Evolutionary conservation across 2,888 invertebrate genomes (phyloP).

Genomic region (Cosmia trapezina): DNA sequence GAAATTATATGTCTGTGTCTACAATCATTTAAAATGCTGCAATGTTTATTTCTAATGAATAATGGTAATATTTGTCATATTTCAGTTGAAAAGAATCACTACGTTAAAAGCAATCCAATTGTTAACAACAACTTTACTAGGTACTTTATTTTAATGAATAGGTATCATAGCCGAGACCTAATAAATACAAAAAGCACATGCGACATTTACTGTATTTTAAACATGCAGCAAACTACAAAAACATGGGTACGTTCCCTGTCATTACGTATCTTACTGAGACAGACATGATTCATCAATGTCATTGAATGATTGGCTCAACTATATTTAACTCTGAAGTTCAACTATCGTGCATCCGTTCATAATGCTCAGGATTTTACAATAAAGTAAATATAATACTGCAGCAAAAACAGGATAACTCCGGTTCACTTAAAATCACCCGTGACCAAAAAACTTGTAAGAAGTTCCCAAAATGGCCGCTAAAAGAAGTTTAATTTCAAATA

Average conservation of each 20-base stretch:
- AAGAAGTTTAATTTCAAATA: constrained; percentile 34
- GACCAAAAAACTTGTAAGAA: constrained; percentile 26
- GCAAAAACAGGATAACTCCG: constrained; percentile 13
- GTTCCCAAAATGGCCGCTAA: constrained; percentile 29
- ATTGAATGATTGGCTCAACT: constrained; percentile 49
- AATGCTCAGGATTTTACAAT: constrained; percentile 14
- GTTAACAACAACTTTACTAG: background rate
- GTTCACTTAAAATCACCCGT: constrained; percentile 1
- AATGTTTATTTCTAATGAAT: background rate
- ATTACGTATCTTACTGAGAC: constrained; percentile 48
- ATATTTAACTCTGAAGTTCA: constrained; percentile 38
- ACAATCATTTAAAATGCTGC: background rate
- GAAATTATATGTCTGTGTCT: constrained; percentile 1
- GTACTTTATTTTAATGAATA: constrained; percentile 3
- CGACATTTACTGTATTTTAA: constrained; percentile 26
- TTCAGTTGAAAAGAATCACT: background rate
- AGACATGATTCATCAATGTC: constrained; percentile 61
- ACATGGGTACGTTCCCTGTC: constrained; percentile 40
- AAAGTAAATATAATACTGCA: constrained; percentile 12
- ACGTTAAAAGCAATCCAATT: background rate
- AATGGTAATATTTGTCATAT: background rate
- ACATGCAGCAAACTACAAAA: constrained; percentile 41
- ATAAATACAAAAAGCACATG: constrained; percentile 25
- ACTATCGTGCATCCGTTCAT: constrained; percentile 34
- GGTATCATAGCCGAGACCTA: background rate